Base-by-base conservation (phyloP, 2,888 invertebrate species). In the Acleris laterana region DNA sequence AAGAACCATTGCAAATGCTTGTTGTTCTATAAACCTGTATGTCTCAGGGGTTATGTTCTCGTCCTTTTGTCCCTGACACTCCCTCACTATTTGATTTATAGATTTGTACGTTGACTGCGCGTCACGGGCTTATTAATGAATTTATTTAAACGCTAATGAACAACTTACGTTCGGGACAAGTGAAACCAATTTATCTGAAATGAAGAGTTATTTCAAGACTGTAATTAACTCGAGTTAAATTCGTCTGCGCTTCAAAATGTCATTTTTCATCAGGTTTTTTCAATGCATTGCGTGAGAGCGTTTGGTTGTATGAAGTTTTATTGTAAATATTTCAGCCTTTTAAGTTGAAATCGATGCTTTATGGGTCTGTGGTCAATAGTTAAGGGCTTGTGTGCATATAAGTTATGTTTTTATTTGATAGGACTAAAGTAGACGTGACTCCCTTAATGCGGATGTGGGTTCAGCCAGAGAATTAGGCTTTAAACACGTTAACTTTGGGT, bases 81-180 rank as follows among this genome's bases (percentile, higher is more conserved):
- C 92, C 90, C 92, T 89, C 85, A 88, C 89, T 88, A 90, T 92
- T 92, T 93, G 92, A 93, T 93, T 92, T 92, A 93, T 92, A 90
- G 90, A 89, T 87, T 85, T 83, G 79, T 85, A 78, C 90, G 90
- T 85, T 87, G 89, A 90, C 87, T 87, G 83, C 84, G 85, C 89
- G 90, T 91, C 90, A 88, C 77, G 76, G 79, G 82, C 87, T 90
- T 90, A 92, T 93, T 92, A 93, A 93, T 92, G 91, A 92, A 90
- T 92, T 91, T 90, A 92, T 93, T 92, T 90, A 88, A 92, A 90
- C 89, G 84, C 86, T 92, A 93, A 93, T 92, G 92, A 93, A 92
- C 89, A 88, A 91, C 83, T 87, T 85, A 81, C 89, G 87, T 88
- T 90, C 77, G 77, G 79, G 85, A 90, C 91, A 92, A 92, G 92